Conservation (phyloP, 2,888 invertebrate genomes). For the Drosophila nigricruria region DNA sequence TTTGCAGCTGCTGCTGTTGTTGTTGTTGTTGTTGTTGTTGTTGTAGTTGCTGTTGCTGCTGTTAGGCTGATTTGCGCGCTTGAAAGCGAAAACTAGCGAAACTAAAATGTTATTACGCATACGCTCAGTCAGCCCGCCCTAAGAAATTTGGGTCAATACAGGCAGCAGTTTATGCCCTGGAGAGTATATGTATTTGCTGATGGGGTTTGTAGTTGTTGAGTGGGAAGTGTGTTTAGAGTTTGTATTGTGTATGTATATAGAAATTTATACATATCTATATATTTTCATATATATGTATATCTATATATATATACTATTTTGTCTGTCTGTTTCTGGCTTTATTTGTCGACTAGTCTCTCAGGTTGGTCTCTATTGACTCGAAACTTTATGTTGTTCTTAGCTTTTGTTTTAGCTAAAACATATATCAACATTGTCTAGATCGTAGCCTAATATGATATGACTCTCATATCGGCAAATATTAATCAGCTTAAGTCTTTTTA, state of each 20-base stretch:
- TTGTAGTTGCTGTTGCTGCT: constrained; percentile 35
- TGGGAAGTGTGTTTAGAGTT: not conserved
- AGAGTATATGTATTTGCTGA: not conserved
- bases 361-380: too few relatives aligned
- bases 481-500: not conserved
- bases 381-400: too few relatives aligned
- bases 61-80: constrained; percentile 68
- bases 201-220: not conserved
- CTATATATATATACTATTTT: too few relatives aligned
- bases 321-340: too few relatives aligned
- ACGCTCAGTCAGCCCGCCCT: constrained; percentile 63
- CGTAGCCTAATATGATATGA: not conserved
- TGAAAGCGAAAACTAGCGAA: constrained; percentile 80
- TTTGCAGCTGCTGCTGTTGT: constrained; percentile 27
- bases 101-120: constrained; percentile 79
- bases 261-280: not conserved
- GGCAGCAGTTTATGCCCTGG: constrained; percentile 13
- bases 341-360: too few relatives aligned
- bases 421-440: not conserved
- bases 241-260: not conserved
- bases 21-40: constrained; percentile 18
- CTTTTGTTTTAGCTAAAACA: not conserved
- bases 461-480: too few relatives aligned
- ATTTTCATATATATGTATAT: not conserved
- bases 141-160: constrained; percentile 72